Evolutionary conservation across 2,113 vertebrate species (phyloP), one percentile per base, ranked within the genome.

Genomic region (Ctenomys sociabilis): DNA sequence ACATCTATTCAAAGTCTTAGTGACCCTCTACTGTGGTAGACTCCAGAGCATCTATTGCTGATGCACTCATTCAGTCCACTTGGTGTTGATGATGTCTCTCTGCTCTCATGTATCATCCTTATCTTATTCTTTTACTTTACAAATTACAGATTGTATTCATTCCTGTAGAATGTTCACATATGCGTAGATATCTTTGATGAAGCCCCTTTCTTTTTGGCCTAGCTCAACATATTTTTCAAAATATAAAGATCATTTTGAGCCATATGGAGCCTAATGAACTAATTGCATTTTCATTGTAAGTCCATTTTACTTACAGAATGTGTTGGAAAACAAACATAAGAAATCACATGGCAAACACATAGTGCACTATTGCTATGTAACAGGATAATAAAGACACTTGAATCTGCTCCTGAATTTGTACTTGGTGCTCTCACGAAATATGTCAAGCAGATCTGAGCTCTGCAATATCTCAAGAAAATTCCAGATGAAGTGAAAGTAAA

Each of bases 151-250:
- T 82, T 87, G 57, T 80, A 70, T 43, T 82, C 75, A 59, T 81
- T 24, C 4, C 80, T 24, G 49, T 0, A 80, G 5, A 75, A 12
- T 22, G 59, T 43, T 21, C 6, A 3, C 10, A 52, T 70, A 9
- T 43, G 4, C 2, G 77, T 32, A 9, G n/a, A 19, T 5, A n/a
- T 7, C 16, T 85, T 92, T 14, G 43, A 49, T 17, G 70, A 59
- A 94, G 19, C 37, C 28, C 4, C 13, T 70, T 88, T 77, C 11
- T 17, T 84, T 89, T 80, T 11, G 14, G 57, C 12, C 9, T 80
- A 66, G 26, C 21, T 88, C 17, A 93, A 83, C 13, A 32, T 6
- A 30, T 92, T 87, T 32, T 93, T 35, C 45, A 90, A 83, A 95
- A 49, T 63, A 64, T 52, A 17, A 64, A 68, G 7, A 75, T 3